These are phyloP conservation scores for Apistogramma diplotaenia DNA, from an alignment of 2,113 vertebrate species.

Conservation along the genomic window DNA sequence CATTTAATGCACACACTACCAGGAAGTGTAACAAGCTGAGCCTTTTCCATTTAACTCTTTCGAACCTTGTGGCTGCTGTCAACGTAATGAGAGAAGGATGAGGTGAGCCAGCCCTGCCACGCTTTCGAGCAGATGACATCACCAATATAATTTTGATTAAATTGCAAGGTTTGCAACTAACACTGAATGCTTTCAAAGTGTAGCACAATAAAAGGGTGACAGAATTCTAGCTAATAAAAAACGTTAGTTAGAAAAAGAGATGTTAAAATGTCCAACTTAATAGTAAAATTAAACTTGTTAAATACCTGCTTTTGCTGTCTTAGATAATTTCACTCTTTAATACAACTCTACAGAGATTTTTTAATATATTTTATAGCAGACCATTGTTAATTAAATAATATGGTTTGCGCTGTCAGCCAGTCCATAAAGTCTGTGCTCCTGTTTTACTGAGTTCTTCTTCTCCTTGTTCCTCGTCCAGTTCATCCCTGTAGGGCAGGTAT, in stretches of 20 bases:
- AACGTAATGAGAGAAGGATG: conserved; percentile 48
- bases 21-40: background rate
- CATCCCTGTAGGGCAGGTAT: background rate
- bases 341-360: background rate
- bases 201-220: background rate
- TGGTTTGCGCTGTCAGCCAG: background rate
- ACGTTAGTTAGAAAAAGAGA: background rate
- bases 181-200: background rate
- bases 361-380: background rate
- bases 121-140: conserved; percentile 43
- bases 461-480: background rate
- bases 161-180: background rate
- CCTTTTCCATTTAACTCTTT: conserved; percentile 1
- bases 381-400: background rate
- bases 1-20: conserved; percentile 24
- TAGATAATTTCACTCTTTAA: background rate
- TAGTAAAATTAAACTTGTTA: background rate
- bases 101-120: conserved; percentile 14
- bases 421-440: background rate
- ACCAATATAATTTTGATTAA: background rate
- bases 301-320: background rate
- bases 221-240: background rate
- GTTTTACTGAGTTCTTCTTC: background rate
- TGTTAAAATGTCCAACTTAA: background rate
- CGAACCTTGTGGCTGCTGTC: conserved; percentile 12